Percentiles rank a stretch among this genome's conserved stretches.
These are phyloP conservation scores for Xanthorhoe spadicearia DNA, from an alignment of 2,888 invertebrate species.

Conservation along the genomic window DNA sequence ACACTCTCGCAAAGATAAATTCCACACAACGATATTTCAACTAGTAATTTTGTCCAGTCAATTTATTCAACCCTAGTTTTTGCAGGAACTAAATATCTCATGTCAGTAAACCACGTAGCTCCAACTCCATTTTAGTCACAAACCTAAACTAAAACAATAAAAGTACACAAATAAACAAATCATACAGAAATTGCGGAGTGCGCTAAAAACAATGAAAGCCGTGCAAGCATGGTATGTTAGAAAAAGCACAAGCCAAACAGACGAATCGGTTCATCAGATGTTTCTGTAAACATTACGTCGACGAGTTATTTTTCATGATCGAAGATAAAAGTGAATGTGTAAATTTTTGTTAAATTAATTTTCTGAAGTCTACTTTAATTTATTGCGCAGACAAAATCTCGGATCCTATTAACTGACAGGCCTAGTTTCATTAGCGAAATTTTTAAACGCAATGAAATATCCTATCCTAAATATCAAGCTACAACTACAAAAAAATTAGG, in stretches of 20 bases:
- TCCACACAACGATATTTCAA: conserved; percentile 5
- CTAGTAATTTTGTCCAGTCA: conserved; percentile 3
- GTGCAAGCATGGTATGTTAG: conserved; percentile 60
- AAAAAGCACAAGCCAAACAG: conserved; percentile 54
- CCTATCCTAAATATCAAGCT: background rate
- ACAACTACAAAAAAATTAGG: conserved; percentile 7
- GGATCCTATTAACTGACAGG: background rate
- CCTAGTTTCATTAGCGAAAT: background rate
- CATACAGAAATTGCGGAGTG: conserved; percentile 48
- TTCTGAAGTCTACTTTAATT: no score
- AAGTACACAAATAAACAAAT: conserved; percentile 35
- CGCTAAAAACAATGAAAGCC: conserved; percentile 63
- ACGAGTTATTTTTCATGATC: background rate
- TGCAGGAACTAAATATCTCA: background rate
- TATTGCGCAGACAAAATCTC: no score
- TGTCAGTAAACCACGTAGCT: conserved; percentile 5
- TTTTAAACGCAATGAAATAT: background rate
- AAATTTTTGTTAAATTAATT: background rate
- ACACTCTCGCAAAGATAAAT: conserved; percentile 25
- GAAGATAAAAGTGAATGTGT: background rate
- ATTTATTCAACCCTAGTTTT: background rate
- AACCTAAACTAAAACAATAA: conserved; percentile 31
- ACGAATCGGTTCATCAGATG: conserved; percentile 39
- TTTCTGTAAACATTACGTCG: conserved; percentile 39
- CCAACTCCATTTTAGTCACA: conserved; percentile 17